These are phyloP conservation scores for Drosophila anceps DNA, from an alignment of 2,888 invertebrate genomes.

Conservation along the genomic window DNA sequence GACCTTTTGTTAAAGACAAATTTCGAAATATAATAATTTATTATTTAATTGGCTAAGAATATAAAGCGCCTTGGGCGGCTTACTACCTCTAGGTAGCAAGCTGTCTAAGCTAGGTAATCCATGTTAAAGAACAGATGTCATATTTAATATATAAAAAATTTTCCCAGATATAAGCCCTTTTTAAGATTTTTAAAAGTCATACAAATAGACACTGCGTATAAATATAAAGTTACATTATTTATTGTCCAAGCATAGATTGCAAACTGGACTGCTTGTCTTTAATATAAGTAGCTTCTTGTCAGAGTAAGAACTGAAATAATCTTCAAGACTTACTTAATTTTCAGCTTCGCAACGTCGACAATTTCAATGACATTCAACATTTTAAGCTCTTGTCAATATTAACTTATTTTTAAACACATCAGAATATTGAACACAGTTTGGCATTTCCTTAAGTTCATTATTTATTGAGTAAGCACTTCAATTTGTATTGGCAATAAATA, in stretches of 20 bases:
- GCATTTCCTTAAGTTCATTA: not conserved
- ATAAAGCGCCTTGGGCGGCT: too few species aligned
- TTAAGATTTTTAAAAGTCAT: too few species aligned
- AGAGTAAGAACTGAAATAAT: not conserved
- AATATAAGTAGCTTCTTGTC: not conserved
- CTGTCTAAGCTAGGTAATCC: not conserved
- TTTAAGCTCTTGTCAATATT: not conserved
- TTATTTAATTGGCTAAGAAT: not conserved
- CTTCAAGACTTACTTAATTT: not conserved
- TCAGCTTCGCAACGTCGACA: too few species aligned
- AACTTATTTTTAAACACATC: not conserved
- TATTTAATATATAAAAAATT: not conserved
- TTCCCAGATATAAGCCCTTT: too few species aligned
- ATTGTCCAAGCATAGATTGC: too few species aligned
- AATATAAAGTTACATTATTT: too few species aligned
- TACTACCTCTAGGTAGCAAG: too few species aligned
- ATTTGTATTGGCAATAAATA: conserved; percentile 4
- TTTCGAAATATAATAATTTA: too few species aligned
- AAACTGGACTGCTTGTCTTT: too few species aligned
- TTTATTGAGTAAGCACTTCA: conserved; percentile 4
- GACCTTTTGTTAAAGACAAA: not conserved
- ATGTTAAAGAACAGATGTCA: not conserved
- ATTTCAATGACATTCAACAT: not conserved
- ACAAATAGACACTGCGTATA: too few species aligned
- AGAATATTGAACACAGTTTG: not conserved